Percentiles rank a stretch among this genome's conserved stretches.
Evolutionary conservation across 1,140 invertebrate species (phyloP).

Genomic region (Aphelinus certus): DNA sequence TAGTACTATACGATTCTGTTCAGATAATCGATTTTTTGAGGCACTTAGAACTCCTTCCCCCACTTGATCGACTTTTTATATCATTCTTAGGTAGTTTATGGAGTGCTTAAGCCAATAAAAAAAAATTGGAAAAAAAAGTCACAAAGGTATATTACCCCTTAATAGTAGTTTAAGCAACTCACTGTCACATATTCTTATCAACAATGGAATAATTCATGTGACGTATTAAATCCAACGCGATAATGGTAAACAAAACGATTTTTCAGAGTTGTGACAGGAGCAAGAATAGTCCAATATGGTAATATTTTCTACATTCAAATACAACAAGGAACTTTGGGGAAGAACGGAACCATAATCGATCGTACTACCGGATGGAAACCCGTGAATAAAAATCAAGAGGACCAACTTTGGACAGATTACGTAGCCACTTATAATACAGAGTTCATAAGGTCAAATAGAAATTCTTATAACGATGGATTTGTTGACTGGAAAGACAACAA

Average conservation of each 20-base stretch:
- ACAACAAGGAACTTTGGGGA: neutral
- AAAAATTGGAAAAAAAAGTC: too few relatives aligned
- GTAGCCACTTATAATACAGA: too few relatives aligned
- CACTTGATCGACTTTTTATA: too few relatives aligned
- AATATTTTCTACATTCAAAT: neutral
- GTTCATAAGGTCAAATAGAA: neutral
- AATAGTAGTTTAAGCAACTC: too few relatives aligned
- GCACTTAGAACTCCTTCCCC: too few relatives aligned
- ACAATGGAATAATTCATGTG: neutral
- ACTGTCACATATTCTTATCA: too few relatives aligned
- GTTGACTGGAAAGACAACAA: neutral
- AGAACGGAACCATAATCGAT: neutral
- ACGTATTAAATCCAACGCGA: too few relatives aligned
- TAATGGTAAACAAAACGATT: neutral
- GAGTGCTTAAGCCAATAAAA: too few relatives aligned
- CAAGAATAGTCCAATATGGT: neutral
- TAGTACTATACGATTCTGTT: neutral
- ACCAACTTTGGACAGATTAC: too few relatives aligned
- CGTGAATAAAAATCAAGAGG: neutral
- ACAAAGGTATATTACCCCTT: too few relatives aligned
- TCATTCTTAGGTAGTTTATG: too few relatives aligned
- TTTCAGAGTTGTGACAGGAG: slow-evolving; percentile 1
- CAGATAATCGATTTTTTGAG: too few relatives aligned
- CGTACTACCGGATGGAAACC: neutral
- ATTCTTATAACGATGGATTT: neutral